Evolutionary conservation across 1,140 invertebrate genomes (phyloP), one percentile per base, ranked within the genome.

Genomic region (Venustaconcha ellipsiformis): DNA sequence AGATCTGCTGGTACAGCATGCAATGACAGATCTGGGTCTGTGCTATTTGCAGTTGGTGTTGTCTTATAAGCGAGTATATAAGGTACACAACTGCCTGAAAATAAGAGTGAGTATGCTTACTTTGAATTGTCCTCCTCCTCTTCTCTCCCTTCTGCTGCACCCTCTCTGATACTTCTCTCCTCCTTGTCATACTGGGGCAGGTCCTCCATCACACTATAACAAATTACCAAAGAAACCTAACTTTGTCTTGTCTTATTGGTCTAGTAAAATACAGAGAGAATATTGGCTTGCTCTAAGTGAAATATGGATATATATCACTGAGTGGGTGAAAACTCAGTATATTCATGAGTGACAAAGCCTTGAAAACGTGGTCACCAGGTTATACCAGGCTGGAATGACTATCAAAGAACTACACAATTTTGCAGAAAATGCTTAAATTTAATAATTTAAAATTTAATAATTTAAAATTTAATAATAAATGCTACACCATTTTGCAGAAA

Each of bases 141-240:
- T 15, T 78, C 56, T 2, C 57, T 20, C 57, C 65, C 67, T 18
- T 64, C 56, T 6, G 68, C 62, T 23, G 67, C 72, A 67, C 70
- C 75, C 13, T 55, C 58, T 37, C 55, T 15, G 14, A 72, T 37
- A 57, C 69, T 72, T 68, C 74, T 74, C 55, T 72, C 78, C 63
- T 81, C 81, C 62, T 78, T 79, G 57, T 83, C 82, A 81, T 74
- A 79, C 65, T 79, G 67, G 13, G 85, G 79, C 23, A 88, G 23
- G 4, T 74, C 81, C 18, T 83, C 80, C 17, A 87, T 67, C 18
- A 86, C 72, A 69, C 84, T 86, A 70, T 30, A 75, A 78, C 37
- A 18, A 58, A 64, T 15, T 60, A 59, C 18, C 70, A 57, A n/a
- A 48, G 37, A 48, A 48, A 48, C 37, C 0, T 6, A 48, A 48